Conservation (phyloP, 2,113 vertebrate species). For the Ondatra zibethicus region DNA sequence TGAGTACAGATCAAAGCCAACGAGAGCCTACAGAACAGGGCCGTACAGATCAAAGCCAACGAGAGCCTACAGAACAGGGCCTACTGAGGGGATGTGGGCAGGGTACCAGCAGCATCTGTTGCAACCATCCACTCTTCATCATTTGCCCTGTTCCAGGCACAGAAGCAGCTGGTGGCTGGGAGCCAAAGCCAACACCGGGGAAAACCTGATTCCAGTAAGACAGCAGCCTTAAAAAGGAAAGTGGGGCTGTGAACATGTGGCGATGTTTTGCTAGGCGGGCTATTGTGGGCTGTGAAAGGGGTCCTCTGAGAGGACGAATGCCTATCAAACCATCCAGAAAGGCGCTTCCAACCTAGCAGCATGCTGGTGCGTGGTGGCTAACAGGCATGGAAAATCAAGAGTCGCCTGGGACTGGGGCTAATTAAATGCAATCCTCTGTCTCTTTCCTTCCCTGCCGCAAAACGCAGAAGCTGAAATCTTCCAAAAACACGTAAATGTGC, state of each 20-base stretch:
- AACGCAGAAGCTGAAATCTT: conserved; percentile 30
- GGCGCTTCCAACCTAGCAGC: conserved; percentile 74
- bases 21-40: background rate
- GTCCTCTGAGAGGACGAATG: conserved; percentile 78
- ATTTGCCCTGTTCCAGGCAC: background rate
- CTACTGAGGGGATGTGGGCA: background rate
- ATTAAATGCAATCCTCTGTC: conserved; percentile 79
- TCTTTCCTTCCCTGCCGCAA: conserved; percentile 60
- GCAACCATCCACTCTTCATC: background rate
- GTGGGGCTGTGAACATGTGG: conserved; percentile 68
- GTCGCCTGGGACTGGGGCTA: conserved; percentile 77
- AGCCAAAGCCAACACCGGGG: conserved; percentile 68
- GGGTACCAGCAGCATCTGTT: conserved; percentile 15
- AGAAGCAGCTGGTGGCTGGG: background rate
- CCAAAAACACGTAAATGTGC: conserved; percentile 66
- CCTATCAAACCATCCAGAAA: conserved; percentile 77
- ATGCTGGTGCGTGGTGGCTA: conserved; percentile 75
- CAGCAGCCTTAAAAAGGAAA: conserved; percentile 70
- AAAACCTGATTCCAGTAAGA: conserved; percentile 60
- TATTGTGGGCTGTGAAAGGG: conserved; percentile 79
- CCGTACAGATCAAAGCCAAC: background rate
- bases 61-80: background rate
- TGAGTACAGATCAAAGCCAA: background rate
- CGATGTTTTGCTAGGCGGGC: conserved; percentile 77
- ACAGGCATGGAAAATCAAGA: conserved; percentile 78